Evolutionary conservation across 2,113 vertebrate species (phyloP).

Genomic region (Hepsetus odoe): DNA sequence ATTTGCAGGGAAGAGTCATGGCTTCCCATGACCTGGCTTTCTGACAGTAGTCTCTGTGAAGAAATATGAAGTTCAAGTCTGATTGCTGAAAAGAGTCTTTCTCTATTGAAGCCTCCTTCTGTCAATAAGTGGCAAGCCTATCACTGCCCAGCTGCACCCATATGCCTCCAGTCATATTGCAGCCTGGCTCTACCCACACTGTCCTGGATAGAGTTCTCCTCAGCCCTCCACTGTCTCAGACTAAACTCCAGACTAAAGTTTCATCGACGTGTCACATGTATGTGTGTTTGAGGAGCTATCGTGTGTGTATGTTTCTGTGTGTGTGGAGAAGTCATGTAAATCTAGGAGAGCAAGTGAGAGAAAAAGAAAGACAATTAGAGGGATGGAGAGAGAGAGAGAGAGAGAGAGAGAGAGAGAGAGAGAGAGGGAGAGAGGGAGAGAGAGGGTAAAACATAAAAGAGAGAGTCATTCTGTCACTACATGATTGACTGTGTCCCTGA

Average conservation of each 20-base stretch:
- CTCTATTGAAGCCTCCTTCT: constrained; percentile 52
- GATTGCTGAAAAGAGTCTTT: constrained; percentile 58
- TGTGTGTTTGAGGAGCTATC: constrained; percentile 37
- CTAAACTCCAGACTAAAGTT: constrained; percentile 34
- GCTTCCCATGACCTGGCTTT: constrained; percentile 39
- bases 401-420: no score
- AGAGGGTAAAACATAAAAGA: constrained; percentile 6
- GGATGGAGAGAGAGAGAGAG: not conserved
- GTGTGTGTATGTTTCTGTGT: constrained; percentile 47
- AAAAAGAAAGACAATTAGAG: not conserved
- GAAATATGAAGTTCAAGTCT: constrained; percentile 54
- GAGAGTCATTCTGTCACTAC: constrained; percentile 58
- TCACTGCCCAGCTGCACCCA: constrained; percentile 55
- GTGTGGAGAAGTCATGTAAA: constrained; percentile 13
- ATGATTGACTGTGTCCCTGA: constrained; percentile 55
- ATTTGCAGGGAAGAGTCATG: not conserved
- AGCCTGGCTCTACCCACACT: constrained; percentile 45
- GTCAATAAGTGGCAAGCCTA: constrained; percentile 52
- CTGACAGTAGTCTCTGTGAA: constrained; percentile 20
- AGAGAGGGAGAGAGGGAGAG: not conserved
- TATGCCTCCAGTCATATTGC: constrained; percentile 57
- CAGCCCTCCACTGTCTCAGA: constrained; percentile 43
- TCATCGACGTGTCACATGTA: constrained; percentile 50
- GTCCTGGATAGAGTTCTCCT: constrained; percentile 41
- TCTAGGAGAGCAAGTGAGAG: not conserved